Evolutionary conservation across 2,797 vertebrate species (phyloP), one percentile per base, ranked within the genome.

Genomic region (Poeciliopsis presidionis): DNA sequence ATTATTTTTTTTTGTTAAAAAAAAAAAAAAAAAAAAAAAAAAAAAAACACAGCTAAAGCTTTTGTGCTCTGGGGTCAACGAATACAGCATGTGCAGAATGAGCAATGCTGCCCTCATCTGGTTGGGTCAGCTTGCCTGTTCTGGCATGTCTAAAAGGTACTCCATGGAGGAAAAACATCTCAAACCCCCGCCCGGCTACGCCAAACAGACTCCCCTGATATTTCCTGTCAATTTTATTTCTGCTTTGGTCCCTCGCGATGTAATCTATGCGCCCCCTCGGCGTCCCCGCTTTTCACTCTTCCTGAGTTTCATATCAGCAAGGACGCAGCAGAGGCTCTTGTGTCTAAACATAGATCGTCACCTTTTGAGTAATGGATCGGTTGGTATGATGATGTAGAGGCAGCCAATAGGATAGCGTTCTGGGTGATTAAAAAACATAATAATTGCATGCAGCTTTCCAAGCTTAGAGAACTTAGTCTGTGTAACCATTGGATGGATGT

Each of bases 51-150:
- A 76, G 22, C 7, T 30, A 72, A 13, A 25, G 28, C 39, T 51
- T 63, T 30, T 28, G 36, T 41, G 63, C 71, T 63, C 65, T 67
- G 28, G 53, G 36, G 78, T 1, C 36, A 41, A 41, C 18, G 72
- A 82, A 78, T 47, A 70, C 12, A 74, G 57, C n/a, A 46, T 41
- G 63, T 33, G 71, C 43, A 39, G 36, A 51, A 73, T 80, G 82
- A 73, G 83, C 81, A 89, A 30, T 90, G 88, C 91, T 91, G 90
- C 91, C 89, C 88, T 87, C 92, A 14, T 84, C 89, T 94, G 92
- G 92, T 80, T 11, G 61, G 78, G 78, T 69, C 55, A 0, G 47
- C 39, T 22, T 43, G 18, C 51, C 59, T 39, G 5, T 65, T 69
- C 12, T 41, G 73, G 53, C 14, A 59, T 41, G 30, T 67, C 51